Conservation (phyloP, 2,113 vertebrate species). For the Patagioenas fasciata region DNA sequence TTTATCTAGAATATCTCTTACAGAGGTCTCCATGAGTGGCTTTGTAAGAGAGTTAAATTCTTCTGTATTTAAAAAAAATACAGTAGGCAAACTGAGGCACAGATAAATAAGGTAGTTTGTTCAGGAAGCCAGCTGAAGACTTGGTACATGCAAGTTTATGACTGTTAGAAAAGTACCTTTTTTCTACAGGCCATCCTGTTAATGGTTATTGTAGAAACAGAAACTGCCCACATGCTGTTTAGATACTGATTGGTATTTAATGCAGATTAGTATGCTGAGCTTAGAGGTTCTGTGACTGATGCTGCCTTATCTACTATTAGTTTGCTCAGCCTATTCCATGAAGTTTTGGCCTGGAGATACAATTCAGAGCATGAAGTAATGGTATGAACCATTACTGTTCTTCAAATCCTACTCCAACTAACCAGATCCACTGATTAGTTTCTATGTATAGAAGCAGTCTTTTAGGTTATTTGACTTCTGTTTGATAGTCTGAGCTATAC, state of each 20-base stretch:
- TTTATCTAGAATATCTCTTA: background rate
- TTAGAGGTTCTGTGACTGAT: background rate
- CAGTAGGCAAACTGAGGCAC: background rate
- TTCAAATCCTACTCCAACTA: background rate
- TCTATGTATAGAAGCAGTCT: background rate
- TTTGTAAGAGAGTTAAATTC: background rate
- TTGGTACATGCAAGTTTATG: background rate
- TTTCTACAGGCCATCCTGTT: background rate
- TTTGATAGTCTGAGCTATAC: background rate
- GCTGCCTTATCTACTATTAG: background rate
- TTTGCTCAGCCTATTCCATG: background rate
- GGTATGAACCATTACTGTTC: background rate
- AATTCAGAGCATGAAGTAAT: background rate
- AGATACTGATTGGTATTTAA: background rate
- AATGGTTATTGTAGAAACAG: background rate
- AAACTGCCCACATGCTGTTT: background rate
- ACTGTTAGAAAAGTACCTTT: background rate
- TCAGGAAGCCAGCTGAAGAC: background rate
- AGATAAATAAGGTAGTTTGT: background rate
- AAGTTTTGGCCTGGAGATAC: background rate
- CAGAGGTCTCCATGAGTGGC: background rate
- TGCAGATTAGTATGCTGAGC: background rate
- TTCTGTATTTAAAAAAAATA: background rate
- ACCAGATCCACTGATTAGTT: background rate
- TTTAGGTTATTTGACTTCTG: background rate